A percentile compares a stretch with the other conserved stretches of the same genome.
Conservation (phyloP, 2,888 invertebrate species). For the Synanthedon vespiformis region DNA sequence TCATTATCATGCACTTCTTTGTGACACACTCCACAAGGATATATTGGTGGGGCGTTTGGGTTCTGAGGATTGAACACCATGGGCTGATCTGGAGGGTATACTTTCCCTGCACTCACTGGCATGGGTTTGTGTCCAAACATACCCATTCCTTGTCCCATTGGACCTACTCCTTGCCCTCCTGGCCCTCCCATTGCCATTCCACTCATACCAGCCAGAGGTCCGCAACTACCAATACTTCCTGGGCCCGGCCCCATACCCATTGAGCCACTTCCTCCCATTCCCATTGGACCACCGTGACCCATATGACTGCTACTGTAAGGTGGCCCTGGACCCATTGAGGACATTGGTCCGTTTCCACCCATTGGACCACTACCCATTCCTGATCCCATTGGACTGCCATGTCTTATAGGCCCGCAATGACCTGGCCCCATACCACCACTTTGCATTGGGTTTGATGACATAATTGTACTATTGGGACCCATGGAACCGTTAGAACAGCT, state of each 20-base stretch:
- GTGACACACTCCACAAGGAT: conserved; percentile 97
- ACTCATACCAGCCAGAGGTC: conserved; percentile 64
- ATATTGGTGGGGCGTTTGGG: conserved; percentile 97
- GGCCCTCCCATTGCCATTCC: conserved; percentile 67
- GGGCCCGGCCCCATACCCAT: conserved; percentile 63
- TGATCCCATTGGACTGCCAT: conserved; percentile 67
- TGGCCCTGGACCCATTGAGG: conserved; percentile 60
- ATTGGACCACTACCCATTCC: conserved; percentile 71
- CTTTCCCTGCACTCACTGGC: conserved; percentile 92
- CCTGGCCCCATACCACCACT: conserved; percentile 63
- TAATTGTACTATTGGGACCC: conserved; percentile 68
- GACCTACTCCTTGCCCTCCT: conserved; percentile 67
- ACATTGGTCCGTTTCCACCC: conserved; percentile 65
- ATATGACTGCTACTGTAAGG: conserved; percentile 63
- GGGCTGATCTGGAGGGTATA: conserved; percentile 95
- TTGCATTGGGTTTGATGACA: conserved; percentile 66
- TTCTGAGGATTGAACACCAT: conserved; percentile 99
- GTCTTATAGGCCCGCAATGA: conserved; percentile 67
- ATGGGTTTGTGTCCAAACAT: conserved; percentile 87
- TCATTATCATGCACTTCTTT: conserved; percentile 99
- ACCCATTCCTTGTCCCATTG: conserved; percentile 71
- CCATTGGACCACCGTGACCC: conserved; percentile 66
- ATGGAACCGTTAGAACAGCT: conserved; percentile 70
- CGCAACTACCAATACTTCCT: conserved; percentile 64
- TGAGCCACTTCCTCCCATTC: conserved; percentile 58